Evolutionary conservation across 92 coral and sea anemone genomes (phyloP), one percentile per base, ranked within the genome.

Genomic region (Paramuricea clavata): DNA sequence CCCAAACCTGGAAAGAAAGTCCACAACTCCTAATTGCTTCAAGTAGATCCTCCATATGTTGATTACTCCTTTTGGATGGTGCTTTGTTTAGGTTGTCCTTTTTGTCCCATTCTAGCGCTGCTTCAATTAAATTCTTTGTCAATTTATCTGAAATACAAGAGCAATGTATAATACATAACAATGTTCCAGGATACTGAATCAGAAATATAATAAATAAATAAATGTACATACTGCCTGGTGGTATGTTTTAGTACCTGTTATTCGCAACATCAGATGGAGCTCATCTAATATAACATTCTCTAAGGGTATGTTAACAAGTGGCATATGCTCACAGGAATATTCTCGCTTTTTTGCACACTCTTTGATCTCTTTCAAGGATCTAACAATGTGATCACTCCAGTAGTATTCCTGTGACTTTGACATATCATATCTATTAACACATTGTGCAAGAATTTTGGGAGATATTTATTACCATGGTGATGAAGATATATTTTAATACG

Each of bases 391-490:
- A 3, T 50, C 80, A 1, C 34, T 11, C 34, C 72, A 26, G 26
- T 74, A 74, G 22, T 13, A 81, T 17, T 60, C 34, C 19, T 17
- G 69, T 39, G 81, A 21, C 74, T 85, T 89, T 22, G 78, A 31
- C 91, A 89, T 80, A 28, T 50, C 85, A 81, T 80, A 28, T 35
- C 85, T 62, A 61, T 50, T 50, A 50, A 50, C n/a, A n/a, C n/a
- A n/a, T n/a, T n/a, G n/a, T n/a, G n/a, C n/a, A n/a, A n/a, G n/a
- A n/a, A n/a, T n/a, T n/a, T n/a, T n/a, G n/a, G n/a, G 17, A 19
- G 11, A 50, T 50, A 19, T 50, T 50, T 2, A 16, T 50, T 50
- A 12, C 44, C 44, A 39, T 39, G n/a, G n/a, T n/a, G n/a, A n/a
- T n/a, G n/a, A n/a, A n/a, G n/a, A 39, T 39, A 4, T 39, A 39